Percentiles rank a stretch among this genome's conserved stretches.
These are phyloP conservation scores for Chromobotia macracanthus DNA, from an alignment of 2,797 vertebrate species.

Conservation along the genomic window DNA sequence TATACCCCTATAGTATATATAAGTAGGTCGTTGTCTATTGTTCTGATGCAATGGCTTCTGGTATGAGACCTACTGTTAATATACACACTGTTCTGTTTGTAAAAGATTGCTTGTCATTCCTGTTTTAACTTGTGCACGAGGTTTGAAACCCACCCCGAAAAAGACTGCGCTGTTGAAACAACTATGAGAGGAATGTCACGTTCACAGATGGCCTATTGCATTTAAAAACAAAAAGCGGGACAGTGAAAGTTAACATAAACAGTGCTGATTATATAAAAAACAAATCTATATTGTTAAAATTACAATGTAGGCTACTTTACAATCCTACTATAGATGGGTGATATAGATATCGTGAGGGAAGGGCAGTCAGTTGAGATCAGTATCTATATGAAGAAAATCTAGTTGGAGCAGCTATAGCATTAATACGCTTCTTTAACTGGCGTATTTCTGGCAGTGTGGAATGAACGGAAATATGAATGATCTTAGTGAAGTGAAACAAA, in stretches of 20 bases:
- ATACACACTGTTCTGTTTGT: constrained; percentile 18
- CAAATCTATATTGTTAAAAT: constrained; percentile 4
- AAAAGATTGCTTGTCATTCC: constrained; percentile 19
- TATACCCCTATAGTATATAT: background rate
- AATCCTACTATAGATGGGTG: background rate
- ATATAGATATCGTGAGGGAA: background rate
- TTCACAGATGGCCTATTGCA: constrained; percentile 60
- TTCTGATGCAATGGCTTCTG: constrained; percentile 9
- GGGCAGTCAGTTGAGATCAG: background rate
- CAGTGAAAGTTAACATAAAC: constrained; percentile 25
- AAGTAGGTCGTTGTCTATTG: background rate
- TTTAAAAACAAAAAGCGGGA: constrained; percentile 59
- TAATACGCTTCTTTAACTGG: constrained; percentile 11
- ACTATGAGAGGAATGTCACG: constrained; percentile 75
- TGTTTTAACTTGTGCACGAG: constrained; percentile 66
- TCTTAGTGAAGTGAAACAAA: constrained; percentile 41
- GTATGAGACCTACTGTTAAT: background rate
- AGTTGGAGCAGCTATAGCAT: constrained; percentile 28
- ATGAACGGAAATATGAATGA: constrained; percentile 63
- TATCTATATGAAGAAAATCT: constrained; percentile 33
- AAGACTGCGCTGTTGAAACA: constrained; percentile 65
- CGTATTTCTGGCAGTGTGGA: constrained; percentile 22
- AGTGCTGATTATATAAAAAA: constrained; percentile 15
- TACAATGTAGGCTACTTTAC: background rate
- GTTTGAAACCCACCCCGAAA: constrained; percentile 53